Evolutionary conservation across 2,113 vertebrate species (phyloP), one percentile per base, ranked within the genome.

Genomic region (Nycticebus coucang): DNA sequence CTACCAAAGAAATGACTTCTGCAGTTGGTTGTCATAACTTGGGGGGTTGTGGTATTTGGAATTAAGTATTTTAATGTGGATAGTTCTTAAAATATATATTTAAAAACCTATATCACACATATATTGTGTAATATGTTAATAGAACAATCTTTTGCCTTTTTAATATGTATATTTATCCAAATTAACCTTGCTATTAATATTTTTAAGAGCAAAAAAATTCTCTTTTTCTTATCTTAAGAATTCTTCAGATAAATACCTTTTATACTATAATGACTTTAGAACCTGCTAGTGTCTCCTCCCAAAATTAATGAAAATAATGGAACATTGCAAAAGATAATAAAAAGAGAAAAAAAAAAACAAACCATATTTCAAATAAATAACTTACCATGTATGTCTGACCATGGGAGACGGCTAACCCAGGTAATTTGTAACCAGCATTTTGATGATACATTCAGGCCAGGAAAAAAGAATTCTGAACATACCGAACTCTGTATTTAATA

Each of bases 391-490:
- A 86, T n/a, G 53, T 92, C 45, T 9, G 22, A 62, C 55, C 21
- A 4, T 69, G 55, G 22, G 15, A 75, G 11, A 64, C 5, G 64
- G 86, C n/a, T 94, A 77, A 60, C 11, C 26, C 64, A 53, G 71
- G 35, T 69, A 79, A 37, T 53, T 82, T 91, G 77, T 81, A 86
- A 78, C 71, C 33, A 77, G 4, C 22, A 78, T 85, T 94, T 94
- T 3, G 0, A 62, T 83, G 18, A 71, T 79, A 82, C 69, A 10
- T 30, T 77, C 19, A 28, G 26, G n/a, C 59, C 24, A 30, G 33
- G 45, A 77, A 35, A 91, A 91, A 69, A 33, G 15, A 89, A 26
- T 7, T 55, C 28, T 84, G 66, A 68, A 89, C 80, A 68, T 89
- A 75, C 53, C 92, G 21, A 84, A 84, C 11, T 80, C 9, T 28